Percentiles rank a stretch among this genome's conserved stretches.
These are phyloP conservation scores for Chlorops oryzae DNA, from an alignment of 1,140 invertebrate genomes.

Conservation along the genomic window DNA sequence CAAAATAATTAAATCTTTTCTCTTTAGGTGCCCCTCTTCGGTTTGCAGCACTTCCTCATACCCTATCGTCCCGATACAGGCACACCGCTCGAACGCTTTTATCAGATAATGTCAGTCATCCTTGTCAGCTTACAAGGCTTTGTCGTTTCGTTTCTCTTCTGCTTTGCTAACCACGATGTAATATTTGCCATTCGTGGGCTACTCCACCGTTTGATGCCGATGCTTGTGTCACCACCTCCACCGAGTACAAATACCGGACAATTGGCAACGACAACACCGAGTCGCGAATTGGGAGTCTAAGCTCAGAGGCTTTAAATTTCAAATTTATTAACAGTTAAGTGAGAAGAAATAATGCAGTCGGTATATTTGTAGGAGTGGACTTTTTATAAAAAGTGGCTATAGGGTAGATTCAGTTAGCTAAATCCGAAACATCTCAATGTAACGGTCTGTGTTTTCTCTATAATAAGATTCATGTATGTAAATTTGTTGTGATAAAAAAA, in stretches of 20 bases:
- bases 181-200: constrained; percentile 48
- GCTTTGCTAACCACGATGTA: constrained; percentile 88
- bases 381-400: no score
- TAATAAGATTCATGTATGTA: no score
- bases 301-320: no score
- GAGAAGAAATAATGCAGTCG: no score
- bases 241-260: constrained; percentile 42
- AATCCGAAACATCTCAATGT: no score
- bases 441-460: no score
- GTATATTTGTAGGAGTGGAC: no score
- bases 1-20: constrained; percentile 4
- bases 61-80: constrained; percentile 67
- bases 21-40: constrained; percentile 57
- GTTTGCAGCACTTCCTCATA: constrained; percentile 72
- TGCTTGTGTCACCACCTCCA: constrained; percentile 31
- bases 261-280: constrained; percentile 44
- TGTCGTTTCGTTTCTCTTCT: constrained; percentile 78
- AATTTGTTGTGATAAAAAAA: no score
- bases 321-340: no score
- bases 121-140: constrained; percentile 81
- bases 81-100: constrained; percentile 60
- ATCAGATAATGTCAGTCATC: constrained; percentile 70
- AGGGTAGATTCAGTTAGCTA: no score
- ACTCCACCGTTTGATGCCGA: constrained; percentile 41
- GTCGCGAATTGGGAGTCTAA: constrained; percentile 44